A percentile compares a stretch with the other conserved stretches of the same genome.
phyloP scores from a whole-genome alignment of 2,113 vertebrate species.

The Poecile atricapillus region DNA sequence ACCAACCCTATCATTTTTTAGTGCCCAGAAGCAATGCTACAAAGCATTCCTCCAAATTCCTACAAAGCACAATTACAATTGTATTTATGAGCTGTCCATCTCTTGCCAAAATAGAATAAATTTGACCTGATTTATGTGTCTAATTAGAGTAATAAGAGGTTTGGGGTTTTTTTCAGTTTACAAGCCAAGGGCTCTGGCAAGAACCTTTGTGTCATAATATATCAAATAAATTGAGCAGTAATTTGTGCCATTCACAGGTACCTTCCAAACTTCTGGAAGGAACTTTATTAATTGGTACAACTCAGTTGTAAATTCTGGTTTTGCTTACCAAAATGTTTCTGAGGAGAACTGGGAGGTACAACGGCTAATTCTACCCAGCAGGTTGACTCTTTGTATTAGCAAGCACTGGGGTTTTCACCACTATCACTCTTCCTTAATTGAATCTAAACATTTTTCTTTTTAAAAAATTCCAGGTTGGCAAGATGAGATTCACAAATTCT shows the following conservation, averaged over 20 bases:
- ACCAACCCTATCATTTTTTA: background rate
- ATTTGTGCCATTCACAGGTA: background rate
- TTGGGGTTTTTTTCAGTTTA: background rate
- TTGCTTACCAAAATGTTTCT: background rate
- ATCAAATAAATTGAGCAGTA: conserved; percentile 10
- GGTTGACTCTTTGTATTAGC: background rate
- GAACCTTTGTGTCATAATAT: background rate
- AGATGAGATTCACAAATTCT: background rate
- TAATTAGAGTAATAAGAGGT: conserved; percentile 28
- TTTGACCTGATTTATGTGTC: conserved; percentile 19
- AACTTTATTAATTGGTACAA: background rate
- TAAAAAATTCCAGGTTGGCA: background rate
- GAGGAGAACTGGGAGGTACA: background rate
- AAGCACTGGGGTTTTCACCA: background rate
- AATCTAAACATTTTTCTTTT: background rate
- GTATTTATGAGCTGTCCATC: background rate
- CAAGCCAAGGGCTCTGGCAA: background rate
- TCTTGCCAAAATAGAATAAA: conserved; percentile 16
- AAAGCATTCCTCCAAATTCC: background rate
- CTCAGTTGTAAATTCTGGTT: background rate
- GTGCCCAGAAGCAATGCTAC: background rate
- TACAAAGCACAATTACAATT: background rate
- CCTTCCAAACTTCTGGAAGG: background rate
- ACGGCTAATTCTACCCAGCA: background rate
- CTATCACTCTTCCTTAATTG: background rate